Base-by-base conservation (phyloP, 2,888 invertebrate species). In the Camponotus fellah region DNA sequence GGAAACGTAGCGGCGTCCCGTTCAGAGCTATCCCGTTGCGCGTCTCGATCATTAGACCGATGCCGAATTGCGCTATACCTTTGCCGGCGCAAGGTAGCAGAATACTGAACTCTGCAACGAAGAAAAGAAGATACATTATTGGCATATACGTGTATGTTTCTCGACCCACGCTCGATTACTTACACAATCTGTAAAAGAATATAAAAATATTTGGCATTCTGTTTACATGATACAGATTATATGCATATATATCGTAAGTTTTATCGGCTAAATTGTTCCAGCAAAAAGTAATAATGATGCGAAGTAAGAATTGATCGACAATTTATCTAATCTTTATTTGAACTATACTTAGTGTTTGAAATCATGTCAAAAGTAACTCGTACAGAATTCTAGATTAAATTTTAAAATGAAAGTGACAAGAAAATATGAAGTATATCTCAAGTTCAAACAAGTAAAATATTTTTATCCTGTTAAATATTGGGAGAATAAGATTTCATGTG, bases 1-100 rank as follows among this genome's bases (percentile, higher is more conserved):
- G 97, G 94, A 98, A 96, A 93, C 98, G 96, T 92, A 99, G 95
- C 85, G 98, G 98, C 93, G 98, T 98, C 93, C 98, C 98, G 94
- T 97, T 97, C 91, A 98, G 95, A 87, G 98, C 97, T 94, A 96
- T 96, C 87, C 97, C 97, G 95, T 97, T 97, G 91, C 97, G 96
- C 93, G 97, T 97, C 95, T 97, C 97, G 93, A 99, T 97, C 92
- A 97, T 96, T 91, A 99, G 96, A 87, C 98, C 98, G 94, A 98
- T 97, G 91, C 97, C 97, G 95, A 99, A 98, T 89, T 97, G 97
- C 58, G 98, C 98, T 89, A 98, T 97, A 76, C 98, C 98, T 91
- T 96, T 97, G 95, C 98, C 98, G 88, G 97, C 96, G 94, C 99
- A 99, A 76, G 98, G 98, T 93, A 99, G 95, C 92, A 97, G 96